A percentile compares a stretch with the other conserved stretches of the same genome.
phyloP scores from a whole-genome alignment of 2,888 invertebrate species.

The Nephrotoma guestfalica region DNA sequence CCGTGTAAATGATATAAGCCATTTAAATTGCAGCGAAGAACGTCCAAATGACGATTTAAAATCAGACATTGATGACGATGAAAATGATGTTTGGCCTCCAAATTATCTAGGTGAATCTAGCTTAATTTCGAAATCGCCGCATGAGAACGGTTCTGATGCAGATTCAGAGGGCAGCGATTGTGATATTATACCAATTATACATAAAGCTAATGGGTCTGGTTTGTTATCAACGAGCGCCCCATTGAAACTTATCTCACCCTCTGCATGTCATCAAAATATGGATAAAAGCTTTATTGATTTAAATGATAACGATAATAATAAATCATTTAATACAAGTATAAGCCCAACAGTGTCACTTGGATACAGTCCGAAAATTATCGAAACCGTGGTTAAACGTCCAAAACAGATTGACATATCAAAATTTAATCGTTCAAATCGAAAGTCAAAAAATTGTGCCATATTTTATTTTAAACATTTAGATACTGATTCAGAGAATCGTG shows the following conservation, averaged over 20 bases:
- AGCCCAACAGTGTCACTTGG: neutral
- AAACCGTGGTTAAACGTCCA: slow-evolving; percentile 27
- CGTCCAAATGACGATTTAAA: slow-evolving; percentile 4
- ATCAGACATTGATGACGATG: slow-evolving; percentile 2
- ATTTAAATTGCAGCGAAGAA: neutral
- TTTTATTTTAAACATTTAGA: slow-evolving; percentile 79
- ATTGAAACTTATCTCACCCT: neutral
- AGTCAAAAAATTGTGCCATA: slow-evolving; percentile 67
- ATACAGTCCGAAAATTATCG: neutral
- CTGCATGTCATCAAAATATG: neutral
- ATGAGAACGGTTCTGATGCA: slow-evolving; percentile 38
- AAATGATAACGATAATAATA: neutral
- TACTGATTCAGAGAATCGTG: slow-evolving; percentile 61
- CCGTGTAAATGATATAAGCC: neutral
- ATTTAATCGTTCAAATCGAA: slow-evolving; percentile 56
- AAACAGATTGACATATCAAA: slow-evolving; percentile 42
- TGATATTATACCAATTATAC: slow-evolving; percentile 24
- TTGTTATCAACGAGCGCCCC: neutral
- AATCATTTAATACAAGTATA: neutral
- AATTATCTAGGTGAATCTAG: neutral
- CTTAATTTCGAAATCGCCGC: neutral
- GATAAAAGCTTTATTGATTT: slow-evolving; percentile 2
- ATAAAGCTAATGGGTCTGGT: neutral
- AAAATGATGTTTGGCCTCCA: slow-evolving; percentile 5
- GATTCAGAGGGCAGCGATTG: slow-evolving; percentile 41